These are phyloP conservation scores for Spodoptera picta DNA, from an alignment of 2,888 invertebrate species.

Conservation along the genomic window DNA sequence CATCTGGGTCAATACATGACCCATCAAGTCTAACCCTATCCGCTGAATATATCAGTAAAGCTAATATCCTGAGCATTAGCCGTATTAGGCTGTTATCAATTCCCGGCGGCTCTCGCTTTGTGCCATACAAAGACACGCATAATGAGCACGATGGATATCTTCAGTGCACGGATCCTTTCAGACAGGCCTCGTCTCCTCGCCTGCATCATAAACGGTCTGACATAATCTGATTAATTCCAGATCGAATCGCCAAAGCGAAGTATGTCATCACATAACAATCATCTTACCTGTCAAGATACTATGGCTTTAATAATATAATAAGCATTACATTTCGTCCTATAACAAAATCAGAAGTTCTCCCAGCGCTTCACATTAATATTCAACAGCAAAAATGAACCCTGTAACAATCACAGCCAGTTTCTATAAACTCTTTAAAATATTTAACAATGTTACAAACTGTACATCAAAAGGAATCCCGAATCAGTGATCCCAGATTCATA, in stretches of 20 bases:
- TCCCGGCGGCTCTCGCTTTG: constrained; percentile 10
- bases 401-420: not conserved
- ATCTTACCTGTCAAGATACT: not conserved
- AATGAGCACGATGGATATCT: constrained; percentile 44
- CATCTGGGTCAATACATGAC: not conserved
- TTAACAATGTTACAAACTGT: constrained; percentile 5
- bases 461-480: constrained; percentile 31
- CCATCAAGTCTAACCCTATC: not conserved
- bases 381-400: constrained; percentile 9
- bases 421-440: constrained; percentile 16
- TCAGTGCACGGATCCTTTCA: constrained; percentile 21
- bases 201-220: constrained; percentile 22
- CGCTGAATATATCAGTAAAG: constrained; percentile 2
- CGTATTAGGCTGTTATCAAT: constrained; percentile 35
- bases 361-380: constrained; percentile 2
- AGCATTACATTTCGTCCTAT: not conserved
- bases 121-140: constrained; percentile 43
- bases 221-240: constrained; percentile 38
- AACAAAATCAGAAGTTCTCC: constrained; percentile 1
- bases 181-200: constrained; percentile 13
- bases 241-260: constrained; percentile 23
- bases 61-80: constrained; percentile 32
- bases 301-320: constrained; percentile 11
- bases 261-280: constrained; percentile 10
- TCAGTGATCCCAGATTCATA: constrained; percentile 27